These are phyloP conservation scores for Drosophila bocqueti DNA, from an alignment of 1,140 invertebrate genomes.

Conservation along the genomic window DNA sequence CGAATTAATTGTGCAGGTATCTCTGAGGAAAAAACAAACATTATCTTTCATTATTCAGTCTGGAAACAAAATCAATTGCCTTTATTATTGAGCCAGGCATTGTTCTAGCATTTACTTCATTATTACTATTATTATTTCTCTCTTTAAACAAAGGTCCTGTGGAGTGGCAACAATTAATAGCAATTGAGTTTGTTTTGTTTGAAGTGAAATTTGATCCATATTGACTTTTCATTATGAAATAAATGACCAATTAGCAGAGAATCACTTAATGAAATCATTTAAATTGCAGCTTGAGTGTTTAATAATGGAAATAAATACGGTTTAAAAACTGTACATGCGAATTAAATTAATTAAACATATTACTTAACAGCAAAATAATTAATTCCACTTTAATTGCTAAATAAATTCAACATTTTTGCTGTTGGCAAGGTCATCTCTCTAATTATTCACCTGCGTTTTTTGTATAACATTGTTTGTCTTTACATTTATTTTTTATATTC, in stretches of 20 bases:
- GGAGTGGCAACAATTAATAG: constrained; percentile 1
- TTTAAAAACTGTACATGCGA: neutral
- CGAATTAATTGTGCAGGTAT: constrained; percentile 21
- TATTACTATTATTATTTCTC: neutral
- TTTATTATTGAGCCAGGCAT: neutral
- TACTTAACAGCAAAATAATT: neutral
- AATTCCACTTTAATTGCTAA: neutral
- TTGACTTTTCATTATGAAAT: constrained; percentile 13
- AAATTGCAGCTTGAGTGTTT: neutral
- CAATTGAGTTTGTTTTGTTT: constrained; percentile 1
- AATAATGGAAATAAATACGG: neutral
- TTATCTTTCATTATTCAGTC: neutral
- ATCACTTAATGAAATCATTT: constrained; percentile 13
- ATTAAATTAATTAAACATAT: neutral
- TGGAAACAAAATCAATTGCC: constrained; percentile 17
- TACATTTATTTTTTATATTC: neutral
- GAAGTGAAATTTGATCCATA: constrained; percentile 12
- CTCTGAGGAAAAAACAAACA: neutral
- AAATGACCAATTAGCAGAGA: constrained; percentile 6
- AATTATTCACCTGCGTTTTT: neutral
- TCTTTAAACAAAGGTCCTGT: neutral
- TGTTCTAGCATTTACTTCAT: constrained; percentile 15
- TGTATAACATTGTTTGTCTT: neutral
- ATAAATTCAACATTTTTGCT: constrained; percentile 1
- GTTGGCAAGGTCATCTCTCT: neutral